Conservation (phyloP, 64 coral and sea anemone genomes). For the Stylophora pistillata region DNA sequence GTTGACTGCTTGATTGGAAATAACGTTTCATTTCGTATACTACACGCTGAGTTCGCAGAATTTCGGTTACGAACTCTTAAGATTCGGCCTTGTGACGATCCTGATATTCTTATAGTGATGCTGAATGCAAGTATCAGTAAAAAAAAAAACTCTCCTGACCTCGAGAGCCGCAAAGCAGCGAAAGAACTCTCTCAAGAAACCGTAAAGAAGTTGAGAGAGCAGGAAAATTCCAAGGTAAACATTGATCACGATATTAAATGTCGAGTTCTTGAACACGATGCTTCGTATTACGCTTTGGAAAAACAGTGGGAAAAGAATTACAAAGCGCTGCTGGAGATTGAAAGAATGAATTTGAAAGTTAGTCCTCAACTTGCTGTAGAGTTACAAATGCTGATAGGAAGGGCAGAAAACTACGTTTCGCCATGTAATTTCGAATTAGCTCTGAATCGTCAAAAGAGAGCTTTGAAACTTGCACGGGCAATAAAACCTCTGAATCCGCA, state of each 20-base stretch:
- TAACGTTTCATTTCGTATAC: not conserved
- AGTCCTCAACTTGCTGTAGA: no score
- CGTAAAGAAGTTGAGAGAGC: not conserved
- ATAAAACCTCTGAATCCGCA: not conserved
- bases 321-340: not conserved
- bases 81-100: not conserved
- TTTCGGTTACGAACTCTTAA: not conserved
- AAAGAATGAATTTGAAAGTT: not conserved
- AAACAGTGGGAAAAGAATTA: not conserved
- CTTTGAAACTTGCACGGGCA: not conserved
- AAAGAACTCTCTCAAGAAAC: not conserved
- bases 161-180: not conserved
- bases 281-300: not conserved
- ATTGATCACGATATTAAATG: not conserved
- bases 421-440: not conserved
- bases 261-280: not conserved
- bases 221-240: not conserved
- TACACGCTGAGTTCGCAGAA: not conserved
- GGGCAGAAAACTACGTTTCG: conserved; percentile 1
- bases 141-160: not conserved
- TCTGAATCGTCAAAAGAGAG: not conserved
- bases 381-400: not conserved
- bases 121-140: not conserved
- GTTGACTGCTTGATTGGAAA: not conserved
- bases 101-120: not conserved